Evolutionary conservation across 2,113 vertebrate genomes (phyloP).

Genomic region (Eira barbara): DNA sequence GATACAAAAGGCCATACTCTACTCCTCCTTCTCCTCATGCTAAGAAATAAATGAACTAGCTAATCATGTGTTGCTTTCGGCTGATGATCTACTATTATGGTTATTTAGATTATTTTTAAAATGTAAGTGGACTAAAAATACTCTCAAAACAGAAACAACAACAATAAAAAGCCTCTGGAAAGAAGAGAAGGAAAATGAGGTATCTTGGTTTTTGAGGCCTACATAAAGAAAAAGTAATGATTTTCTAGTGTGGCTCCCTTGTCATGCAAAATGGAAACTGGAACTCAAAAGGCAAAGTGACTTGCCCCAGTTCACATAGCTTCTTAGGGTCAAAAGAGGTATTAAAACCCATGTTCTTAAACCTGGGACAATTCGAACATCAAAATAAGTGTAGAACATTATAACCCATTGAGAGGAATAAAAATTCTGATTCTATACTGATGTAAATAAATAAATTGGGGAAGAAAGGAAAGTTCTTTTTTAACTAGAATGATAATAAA

Average conservation of each 20-base stretch:
- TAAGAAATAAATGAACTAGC: conserved; percentile 40
- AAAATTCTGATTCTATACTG: background rate
- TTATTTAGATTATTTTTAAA: background rate
- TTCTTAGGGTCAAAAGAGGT: background rate
- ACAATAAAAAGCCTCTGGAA: background rate
- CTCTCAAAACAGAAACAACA: background rate
- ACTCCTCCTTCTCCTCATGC: background rate
- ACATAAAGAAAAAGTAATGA: background rate
- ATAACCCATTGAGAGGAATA: background rate
- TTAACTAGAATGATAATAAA: background rate
- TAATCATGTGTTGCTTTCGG: conserved; percentile 28
- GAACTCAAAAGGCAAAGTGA: background rate
- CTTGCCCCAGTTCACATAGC: background rate
- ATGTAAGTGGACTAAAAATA: background rate
- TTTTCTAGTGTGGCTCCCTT: background rate
- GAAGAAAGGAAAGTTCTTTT: background rate
- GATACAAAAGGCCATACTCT: conserved; percentile 7
- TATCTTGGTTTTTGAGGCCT: background rate
- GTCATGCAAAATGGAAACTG: background rate
- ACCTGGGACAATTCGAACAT: background rate
- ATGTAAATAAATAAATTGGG: background rate
- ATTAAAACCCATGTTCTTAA: conserved; percentile 24
- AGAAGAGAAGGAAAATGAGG: background rate
- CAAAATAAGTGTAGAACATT: background rate
- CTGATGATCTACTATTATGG: background rate